Conservation (phyloP, 1,140 invertebrate genomes). For the Caenorhabditis brenneri region DNA sequence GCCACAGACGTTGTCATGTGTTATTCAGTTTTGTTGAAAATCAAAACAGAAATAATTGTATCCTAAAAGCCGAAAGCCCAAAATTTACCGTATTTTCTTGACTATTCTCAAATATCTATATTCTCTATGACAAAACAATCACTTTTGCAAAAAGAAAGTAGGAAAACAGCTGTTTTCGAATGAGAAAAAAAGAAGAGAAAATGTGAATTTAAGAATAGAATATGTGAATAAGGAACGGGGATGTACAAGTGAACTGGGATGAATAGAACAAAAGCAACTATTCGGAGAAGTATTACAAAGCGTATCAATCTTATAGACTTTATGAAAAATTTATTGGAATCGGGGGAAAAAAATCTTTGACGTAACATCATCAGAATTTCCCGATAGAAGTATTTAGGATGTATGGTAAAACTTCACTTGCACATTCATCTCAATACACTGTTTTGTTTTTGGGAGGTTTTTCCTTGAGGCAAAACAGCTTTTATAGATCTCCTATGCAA, state of each 20-base stretch:
- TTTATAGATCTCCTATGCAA: too few relatives aligned
- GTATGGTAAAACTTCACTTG: too few relatives aligned
- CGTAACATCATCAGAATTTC: background rate
- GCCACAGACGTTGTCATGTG: background rate
- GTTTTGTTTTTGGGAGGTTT: too few relatives aligned
- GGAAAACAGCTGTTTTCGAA: background rate
- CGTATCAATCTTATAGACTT: background rate
- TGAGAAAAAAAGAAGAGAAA: background rate
- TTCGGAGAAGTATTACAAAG: background rate
- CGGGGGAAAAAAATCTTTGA: background rate
- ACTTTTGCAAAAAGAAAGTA: background rate
- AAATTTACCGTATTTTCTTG: background rate
- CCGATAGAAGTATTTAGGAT: too few relatives aligned
- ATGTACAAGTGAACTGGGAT: background rate
- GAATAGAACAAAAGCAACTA: background rate
- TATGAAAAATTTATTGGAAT: background rate
- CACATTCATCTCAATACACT: too few relatives aligned
- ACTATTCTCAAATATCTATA: background rate
- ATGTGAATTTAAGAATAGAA: background rate
- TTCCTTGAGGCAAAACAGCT: too few relatives aligned
- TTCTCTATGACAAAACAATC: background rate
- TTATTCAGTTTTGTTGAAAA: background rate
- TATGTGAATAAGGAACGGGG: background rate
- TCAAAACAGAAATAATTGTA: background rate
- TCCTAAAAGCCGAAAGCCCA: background rate